Base-by-base conservation (phyloP, 2,797 vertebrate species). In the Peromyscus eremicus region DNA sequence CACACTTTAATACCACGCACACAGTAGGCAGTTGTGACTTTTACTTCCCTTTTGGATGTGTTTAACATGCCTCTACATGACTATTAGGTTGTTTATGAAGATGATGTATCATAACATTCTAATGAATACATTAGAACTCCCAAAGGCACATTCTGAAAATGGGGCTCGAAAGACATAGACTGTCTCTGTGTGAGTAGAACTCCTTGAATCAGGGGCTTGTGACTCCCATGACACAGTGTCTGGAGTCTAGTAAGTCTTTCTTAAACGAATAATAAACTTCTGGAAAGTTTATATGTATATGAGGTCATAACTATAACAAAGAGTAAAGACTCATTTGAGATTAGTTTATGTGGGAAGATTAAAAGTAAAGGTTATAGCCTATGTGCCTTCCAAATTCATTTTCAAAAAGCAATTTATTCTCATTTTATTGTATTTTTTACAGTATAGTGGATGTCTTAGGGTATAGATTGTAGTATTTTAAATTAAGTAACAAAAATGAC, bases 211-310 rank as follows among this genome's bases (percentile, higher is more conserved):
- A 94, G 21, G 25, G 34, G 25, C 85, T 94, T 85, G 25, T 55
- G 66, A 76, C 71, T 85, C 66, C 68, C 62, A 83, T 96, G 94
- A 49, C 94, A 94, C 90, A 96, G 68, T 83, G 73, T 96, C 92
- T 97, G 91, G 49, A 46, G 92, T 88, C 96, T 97, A 83, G 92
- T 95, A 96, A 96, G 91, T 94, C 94, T 84, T 94, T 95, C n/a
- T 94, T 94, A 94, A 94, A 84, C 19, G 71, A 90, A 79, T 93
- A 95, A 85, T 92, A 97, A 95, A 92, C 91, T 96, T 95, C 96
- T 95, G 52, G 86, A 84, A 95, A 81, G 92, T 96, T 95, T 97
- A 86, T 82, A 73, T 95, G 71, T 94, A 87, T 83, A 62, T 96
- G 79, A 95, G 94, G 62, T 94, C 68, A 77, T 94, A 94, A 75